These are phyloP conservation scores for Elymnias hypermnestra DNA, from an alignment of 1,140 invertebrate genomes.

Conservation along the genomic window DNA sequence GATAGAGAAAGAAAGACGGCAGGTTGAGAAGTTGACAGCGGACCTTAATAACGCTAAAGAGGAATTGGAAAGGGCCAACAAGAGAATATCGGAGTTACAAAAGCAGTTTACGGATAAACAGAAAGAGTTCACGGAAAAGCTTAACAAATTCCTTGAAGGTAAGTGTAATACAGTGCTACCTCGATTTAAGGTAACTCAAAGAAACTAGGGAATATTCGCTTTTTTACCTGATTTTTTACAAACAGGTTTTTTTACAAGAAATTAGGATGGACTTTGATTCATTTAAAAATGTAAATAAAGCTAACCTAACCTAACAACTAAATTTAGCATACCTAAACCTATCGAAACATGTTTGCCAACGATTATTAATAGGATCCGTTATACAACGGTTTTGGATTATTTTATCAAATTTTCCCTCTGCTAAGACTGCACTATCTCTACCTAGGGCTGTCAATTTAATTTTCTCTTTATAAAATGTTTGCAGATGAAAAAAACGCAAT, in stretches of 20 bases:
- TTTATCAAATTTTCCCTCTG: no score
- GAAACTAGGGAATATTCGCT: no score
- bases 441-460: no score
- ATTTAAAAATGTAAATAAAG: no score
- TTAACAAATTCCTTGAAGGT: constrained; percentile 42
- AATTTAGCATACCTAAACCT: no score
- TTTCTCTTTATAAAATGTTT: no score
- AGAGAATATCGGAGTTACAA: constrained; percentile 64
- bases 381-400: no score
- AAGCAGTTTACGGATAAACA: constrained; percentile 67
- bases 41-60: constrained; percentile 41
- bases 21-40: constrained; percentile 47
- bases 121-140: constrained; percentile 59
- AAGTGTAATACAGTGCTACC: neutral
- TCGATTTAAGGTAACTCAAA: neutral
- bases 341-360: no score
- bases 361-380: no score
- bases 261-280: neutral
- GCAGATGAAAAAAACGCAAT: constrained; percentile 60
- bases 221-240: neutral
- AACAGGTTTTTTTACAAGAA: neutral
- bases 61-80: constrained; percentile 61
- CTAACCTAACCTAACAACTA: no score
- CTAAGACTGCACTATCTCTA: no score
- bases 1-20: constrained; percentile 61